phyloP scores from a whole-genome alignment of 2,797 vertebrate genomes.

The Ibycter americanus region DNA sequence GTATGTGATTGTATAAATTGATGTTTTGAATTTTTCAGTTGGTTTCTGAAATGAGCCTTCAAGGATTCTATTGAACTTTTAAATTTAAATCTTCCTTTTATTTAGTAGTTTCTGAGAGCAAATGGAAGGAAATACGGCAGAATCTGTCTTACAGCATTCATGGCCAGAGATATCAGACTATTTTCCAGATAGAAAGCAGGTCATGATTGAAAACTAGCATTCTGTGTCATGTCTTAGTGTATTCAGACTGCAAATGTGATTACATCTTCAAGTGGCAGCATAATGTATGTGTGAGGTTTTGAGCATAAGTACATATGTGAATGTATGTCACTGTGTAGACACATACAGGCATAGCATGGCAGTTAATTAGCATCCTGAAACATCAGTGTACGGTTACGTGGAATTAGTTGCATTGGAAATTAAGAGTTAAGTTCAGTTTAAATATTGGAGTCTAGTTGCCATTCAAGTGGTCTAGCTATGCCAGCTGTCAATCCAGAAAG shows the following conservation, averaged over 20 bases:
- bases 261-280: neutral
- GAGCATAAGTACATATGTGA: neutral
- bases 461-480: neutral
- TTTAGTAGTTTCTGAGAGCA: neutral
- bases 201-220: neutral
- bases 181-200: neutral
- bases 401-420: neutral
- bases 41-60: neutral
- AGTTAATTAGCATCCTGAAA: neutral
- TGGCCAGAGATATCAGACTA: neutral
- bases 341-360: neutral
- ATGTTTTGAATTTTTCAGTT: neutral
- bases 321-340: neutral
- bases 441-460: neutral
- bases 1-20: neutral
- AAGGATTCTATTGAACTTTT: neutral
- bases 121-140: neutral
- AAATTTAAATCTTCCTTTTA: neutral
- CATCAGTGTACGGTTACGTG: neutral
- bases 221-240: neutral
- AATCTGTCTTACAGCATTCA: neutral
- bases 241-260: neutral
- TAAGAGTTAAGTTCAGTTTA: neutral
- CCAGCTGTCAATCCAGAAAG: slow-evolving; percentile 15
- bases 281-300: neutral